Base-by-base conservation (phyloP, 2,888 invertebrate genomes). In the Phragmatobia fuliginosa region DNA sequence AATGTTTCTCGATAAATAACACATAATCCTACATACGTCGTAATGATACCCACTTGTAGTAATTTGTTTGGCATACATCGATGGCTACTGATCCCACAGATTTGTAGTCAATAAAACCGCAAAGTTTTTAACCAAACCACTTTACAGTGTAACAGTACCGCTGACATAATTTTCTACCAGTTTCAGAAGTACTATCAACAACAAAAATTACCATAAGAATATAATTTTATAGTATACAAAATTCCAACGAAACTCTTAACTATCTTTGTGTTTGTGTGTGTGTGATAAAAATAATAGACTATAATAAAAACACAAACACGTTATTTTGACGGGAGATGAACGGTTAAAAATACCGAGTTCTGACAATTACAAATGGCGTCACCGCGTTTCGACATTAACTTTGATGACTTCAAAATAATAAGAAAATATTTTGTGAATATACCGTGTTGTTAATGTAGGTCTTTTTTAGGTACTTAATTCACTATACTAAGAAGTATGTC, bases 61-160 rank as follows among this genome's bases (percentile, higher is more conserved):
- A 70, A 76, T 79, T 70, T 70, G 36, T 61, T 41, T 73, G 73
- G 67, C 75, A 73, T 71, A 82, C 73, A 73, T 73, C 68, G 73
- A 69, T 75, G 73, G 74, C 66, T 78, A 80, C 72, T 79, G 79
- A 78, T 72, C 65, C 73, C 70, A 75, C 74, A 70, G 79, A 79
- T 76, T 75, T 75, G 77, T 81, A 80, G 70, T 74, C 75, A 77
- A 66, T 64, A 61, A 28, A 66, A 76, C 79, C 78, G 70, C 79
- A 77, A 62, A 69, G 71, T 80, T 79, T 79, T 79, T 81, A 71
- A 80, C 58, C 62, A 58, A 25, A 72, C 56, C 76, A 69, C 74
- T 68, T 68, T 77, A 80, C 79, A 67, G 77, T 68, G 70, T 82
- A 84, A 83, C 86, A 79, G 83, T 85, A 78, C 76, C 32, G 70